Evolutionary conservation across 1,140 invertebrate species (phyloP), one percentile per base, ranked within the genome.

Genomic region (Campoletis sonorensis): DNA sequence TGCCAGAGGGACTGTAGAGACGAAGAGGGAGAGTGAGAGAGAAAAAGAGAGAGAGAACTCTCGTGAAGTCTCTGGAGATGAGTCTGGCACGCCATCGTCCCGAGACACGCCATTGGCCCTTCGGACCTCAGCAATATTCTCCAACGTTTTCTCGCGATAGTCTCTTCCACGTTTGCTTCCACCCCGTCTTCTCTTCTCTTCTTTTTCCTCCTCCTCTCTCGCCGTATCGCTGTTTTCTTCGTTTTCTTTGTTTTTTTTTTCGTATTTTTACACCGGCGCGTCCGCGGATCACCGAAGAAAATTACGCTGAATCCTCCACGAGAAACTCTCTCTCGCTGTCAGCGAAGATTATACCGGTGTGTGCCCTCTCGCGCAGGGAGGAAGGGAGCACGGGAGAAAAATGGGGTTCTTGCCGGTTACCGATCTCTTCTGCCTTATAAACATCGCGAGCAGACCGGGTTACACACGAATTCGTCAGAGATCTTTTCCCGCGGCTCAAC

Each of bases 51-150:
- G 51, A 54, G 51, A 54, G 51, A 54, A 21, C 16, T 21, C n/a
- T 30, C 81, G 84, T 84, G 84, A 84, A 85, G 85, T 86, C 86
- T 83, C 72, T 76, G 79, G 79, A 71, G 80, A 81, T 80, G 68
- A 58, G 54, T 78, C 67, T 70, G 67, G 75, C 80, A 81, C 79
- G 72, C 79, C 81, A 81, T 67, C 81, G 83, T 64, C 61, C 49
- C 68, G 84, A 78, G 84, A 85, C 82, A 80, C 81, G 75, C 79
- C 70, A 77, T 80, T 78, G 82, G 82, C 61, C 79, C 54, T 77
- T 61, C 16, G 30, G 73, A 77, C 54, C 54, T 54, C 16, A 18
- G 40, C 15, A 33, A 37, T 77, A 72, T 72, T 45, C 54, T 54
- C 68, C 40, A 33, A 27, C 16, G 49, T 72, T 49, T 80, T 76